Evolutionary conservation across 2,113 vertebrate species (phyloP), one percentile per base, ranked within the genome.

Genomic region (Apodemus speciosus): DNA sequence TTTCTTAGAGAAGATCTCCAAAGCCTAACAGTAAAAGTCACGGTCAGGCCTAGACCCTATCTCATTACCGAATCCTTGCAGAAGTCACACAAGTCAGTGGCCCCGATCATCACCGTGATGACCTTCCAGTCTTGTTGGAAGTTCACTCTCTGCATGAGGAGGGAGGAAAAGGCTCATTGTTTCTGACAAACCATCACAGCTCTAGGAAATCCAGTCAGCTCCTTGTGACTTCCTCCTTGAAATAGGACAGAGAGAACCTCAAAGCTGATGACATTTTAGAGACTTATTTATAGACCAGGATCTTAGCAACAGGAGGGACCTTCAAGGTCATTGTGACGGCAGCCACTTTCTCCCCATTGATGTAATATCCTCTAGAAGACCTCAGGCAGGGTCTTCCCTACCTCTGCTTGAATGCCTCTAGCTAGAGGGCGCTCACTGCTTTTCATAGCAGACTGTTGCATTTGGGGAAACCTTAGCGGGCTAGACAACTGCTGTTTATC

Each of bases 91-190:
- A 99, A 90, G 95, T 99, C 99, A 0, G 98, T 98, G 93, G 92
- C 96, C 86, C 99, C 99, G 15, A 99, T 98, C 62, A 98, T 98
- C 97, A 99, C 87, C 0, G 99, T 99, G 98, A 99, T 99, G 95
- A 99, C 96, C 97, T 99, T 99, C 99, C 99, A 99, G 97, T 99
- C 99, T 1, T 96, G 98, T 3, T 92, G 38, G 92, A 99, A 99
- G 97, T 99, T 96, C 38, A 99, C 98, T 95, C 97, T 98, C 99
- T 99, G 94, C 43, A 92, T 93, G 35, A 21, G 95, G 89, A 81
- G 71, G 95, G 89, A 97, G 80, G 81, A 96, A 95, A 96, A 92
- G 0, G 11, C 60, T 75, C 43, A 43, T 89, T 38, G 73, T 60
- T 90, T 83, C 90, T 62, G 88, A 64, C 11, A 79, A 43, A 68